Evolutionary conservation across 2,113 vertebrate species (phyloP).

Genomic region (Cathartes aura): DNA sequence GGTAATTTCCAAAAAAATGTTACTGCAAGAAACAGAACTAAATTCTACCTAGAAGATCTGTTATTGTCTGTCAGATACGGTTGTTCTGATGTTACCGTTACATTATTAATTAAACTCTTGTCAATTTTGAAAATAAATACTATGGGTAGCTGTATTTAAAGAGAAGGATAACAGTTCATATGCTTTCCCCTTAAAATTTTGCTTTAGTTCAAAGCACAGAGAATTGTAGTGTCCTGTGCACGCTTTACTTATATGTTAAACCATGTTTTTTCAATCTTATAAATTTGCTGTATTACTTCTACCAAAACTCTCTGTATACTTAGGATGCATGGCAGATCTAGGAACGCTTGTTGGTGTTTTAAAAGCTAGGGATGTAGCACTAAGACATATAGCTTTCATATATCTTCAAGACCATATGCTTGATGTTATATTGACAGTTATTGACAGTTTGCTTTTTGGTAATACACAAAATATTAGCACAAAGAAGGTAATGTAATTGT

Average conservation of each 20-base stretch:
- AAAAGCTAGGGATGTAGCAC: neutral
- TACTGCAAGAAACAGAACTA: neutral
- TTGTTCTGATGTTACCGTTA: neutral
- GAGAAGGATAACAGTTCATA: neutral
- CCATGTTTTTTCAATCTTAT: neutral
- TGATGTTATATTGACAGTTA: neutral
- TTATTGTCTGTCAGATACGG: neutral
- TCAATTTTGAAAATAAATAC: neutral
- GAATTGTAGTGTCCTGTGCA: neutral
- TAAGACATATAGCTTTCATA: neutral
- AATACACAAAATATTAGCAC: neutral
- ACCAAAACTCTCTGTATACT: neutral
- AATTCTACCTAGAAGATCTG: neutral
- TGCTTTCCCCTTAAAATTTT: neutral
- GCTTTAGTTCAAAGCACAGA: neutral
- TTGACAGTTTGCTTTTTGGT: neutral
- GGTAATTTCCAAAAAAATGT: rapidly evolving
- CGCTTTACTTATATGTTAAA: neutral
- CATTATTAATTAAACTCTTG: neutral
- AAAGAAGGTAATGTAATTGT: neutral
- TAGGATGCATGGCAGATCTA: neutral
- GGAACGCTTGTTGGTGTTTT: neutral
- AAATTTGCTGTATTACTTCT: neutral
- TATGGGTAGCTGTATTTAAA: neutral
- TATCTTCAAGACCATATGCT: neutral